Base-by-base conservation (phyloP, 2,888 invertebrate genomes). In the Drosophila stalkeri region DNA sequence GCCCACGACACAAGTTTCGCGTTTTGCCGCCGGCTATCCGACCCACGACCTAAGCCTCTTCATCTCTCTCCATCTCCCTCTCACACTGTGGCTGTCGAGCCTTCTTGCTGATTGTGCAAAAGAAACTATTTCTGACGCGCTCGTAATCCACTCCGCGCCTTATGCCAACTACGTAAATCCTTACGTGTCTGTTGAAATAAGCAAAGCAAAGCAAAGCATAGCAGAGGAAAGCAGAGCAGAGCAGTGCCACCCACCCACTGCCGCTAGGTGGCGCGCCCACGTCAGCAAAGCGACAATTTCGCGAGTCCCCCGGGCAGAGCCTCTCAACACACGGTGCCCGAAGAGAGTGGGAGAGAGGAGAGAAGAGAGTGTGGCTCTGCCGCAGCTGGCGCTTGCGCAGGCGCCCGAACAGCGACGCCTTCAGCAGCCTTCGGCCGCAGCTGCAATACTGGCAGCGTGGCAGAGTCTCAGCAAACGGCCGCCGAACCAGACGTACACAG, bases 241-340 rank as follows among this genome's bases (percentile, higher is more conserved):
- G 63, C 16, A 8, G 16, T 27, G 66, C 27, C 7, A 9, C 6
- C 8, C 63, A 18, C 54, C 20, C 18, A 49, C 54, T 39, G 9
- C 16, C 60, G 49, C 77, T 81, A 78, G 79, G 69, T 75, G 72
- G 81, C 65, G 68, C 78, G 76, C 80, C 59, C 76, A 88, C 65
- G 86, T 80, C 89, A 88, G 89, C 88, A 89, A 71, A 76, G 71
- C 88, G 80, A 73, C 75, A 54, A 90, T 79, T 90, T 82, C 80
- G 90, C 90, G 86, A 90, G 65, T 84, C 84, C 89, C 84, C 90
- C 84, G 90, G 90, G 90, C 90, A 90, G 90, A 80, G 83, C 72
- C 37, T 39, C 47, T 62, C 59, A 54, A 47, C 35, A 8, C 56
- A 20, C 12, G 20, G 52, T 18, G 43, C 16, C 43, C 51, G 39